phyloP scores from a whole-genome alignment of 2,888 invertebrate species.

The Noctua comes region DNA sequence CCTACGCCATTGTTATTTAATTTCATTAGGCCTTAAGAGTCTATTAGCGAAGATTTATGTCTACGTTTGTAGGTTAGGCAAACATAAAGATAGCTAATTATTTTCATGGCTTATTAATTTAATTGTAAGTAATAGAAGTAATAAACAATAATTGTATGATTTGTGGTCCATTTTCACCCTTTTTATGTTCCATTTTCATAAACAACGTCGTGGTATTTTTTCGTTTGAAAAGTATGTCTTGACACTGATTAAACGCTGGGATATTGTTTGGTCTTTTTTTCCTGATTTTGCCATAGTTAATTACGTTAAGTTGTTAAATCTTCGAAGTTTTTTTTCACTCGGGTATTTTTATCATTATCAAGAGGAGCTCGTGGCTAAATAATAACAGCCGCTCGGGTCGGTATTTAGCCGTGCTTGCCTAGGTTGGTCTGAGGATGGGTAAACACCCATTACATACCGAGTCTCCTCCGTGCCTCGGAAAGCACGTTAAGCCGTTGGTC shows the following conservation, averaged over 20 bases:
- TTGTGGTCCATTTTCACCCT: background rate
- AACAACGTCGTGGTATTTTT: background rate
- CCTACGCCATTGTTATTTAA: constrained; percentile 28
- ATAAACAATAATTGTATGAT: constrained; percentile 20
- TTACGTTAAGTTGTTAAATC: background rate
- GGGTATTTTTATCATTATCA: too few species aligned
- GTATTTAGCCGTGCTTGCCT: too few species aligned
- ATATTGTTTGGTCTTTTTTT: background rate
- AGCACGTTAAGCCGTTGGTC: too few species aligned
- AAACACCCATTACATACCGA: too few species aligned
- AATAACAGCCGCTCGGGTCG: too few species aligned
- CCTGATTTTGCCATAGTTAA: background rate
- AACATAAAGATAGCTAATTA: constrained; percentile 29
- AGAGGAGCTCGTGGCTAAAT: too few species aligned
- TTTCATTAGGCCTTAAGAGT: constrained; percentile 7
- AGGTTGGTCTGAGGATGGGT: too few species aligned
- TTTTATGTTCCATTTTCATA: background rate
- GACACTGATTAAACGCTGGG: background rate
- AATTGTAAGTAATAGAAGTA: constrained; percentile 20
- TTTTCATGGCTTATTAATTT: constrained; percentile 6
- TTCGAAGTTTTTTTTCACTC: background rate
- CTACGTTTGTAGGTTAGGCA: background rate
- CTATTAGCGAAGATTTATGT: constrained; percentile 2
- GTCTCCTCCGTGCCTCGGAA: too few species aligned
- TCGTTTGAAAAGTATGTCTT: background rate